Percentiles rank a stretch among this genome's conserved stretches.
These are phyloP conservation scores for Elymnias hypermnestra DNA, from an alignment of 1,140 invertebrate species.

Conservation along the genomic window DNA sequence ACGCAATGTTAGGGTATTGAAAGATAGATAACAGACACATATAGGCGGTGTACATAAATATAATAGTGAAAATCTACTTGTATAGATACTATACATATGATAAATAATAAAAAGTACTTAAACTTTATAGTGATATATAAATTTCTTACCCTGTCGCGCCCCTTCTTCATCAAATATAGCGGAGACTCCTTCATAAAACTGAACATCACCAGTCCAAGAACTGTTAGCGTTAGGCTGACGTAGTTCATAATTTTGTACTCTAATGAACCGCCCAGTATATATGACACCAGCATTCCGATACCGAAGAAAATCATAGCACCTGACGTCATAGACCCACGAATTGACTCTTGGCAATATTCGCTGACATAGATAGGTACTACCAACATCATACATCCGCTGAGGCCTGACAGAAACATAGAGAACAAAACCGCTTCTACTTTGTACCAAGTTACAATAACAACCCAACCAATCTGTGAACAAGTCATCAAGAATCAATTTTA, in stretches of 20 bases:
- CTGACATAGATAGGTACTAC: conserved; percentile 37
- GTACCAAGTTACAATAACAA: conserved; percentile 20
- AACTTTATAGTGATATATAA: no score
- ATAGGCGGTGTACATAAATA: no score
- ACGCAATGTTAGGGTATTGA: no score
- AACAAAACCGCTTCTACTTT: conserved; percentile 38
- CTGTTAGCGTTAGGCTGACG: conserved; percentile 24
- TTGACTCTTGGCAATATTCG: conserved; percentile 46
- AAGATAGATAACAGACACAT: no score
- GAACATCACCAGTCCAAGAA: conserved; percentile 21
- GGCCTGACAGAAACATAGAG: conserved; percentile 38
- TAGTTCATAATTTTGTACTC: conserved; percentile 42
- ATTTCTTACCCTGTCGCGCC: conserved; percentile 40
- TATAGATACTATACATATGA: no score
- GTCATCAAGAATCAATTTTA: not conserved
- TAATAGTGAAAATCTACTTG: no score
- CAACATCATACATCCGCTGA: conserved; percentile 30
- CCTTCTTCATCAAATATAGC: conserved; percentile 36
- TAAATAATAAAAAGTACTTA: conserved; percentile 14
- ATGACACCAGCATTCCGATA: conserved; percentile 40
- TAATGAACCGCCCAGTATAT: conserved; percentile 35
- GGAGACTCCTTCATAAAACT: conserved; percentile 40
- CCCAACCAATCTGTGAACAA: conserved; percentile 34
- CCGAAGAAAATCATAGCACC: conserved; percentile 37
- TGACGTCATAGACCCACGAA: conserved; percentile 43